Base-by-base conservation (phyloP, 2,797 vertebrate genomes). In the Prionace glauca region DNA sequence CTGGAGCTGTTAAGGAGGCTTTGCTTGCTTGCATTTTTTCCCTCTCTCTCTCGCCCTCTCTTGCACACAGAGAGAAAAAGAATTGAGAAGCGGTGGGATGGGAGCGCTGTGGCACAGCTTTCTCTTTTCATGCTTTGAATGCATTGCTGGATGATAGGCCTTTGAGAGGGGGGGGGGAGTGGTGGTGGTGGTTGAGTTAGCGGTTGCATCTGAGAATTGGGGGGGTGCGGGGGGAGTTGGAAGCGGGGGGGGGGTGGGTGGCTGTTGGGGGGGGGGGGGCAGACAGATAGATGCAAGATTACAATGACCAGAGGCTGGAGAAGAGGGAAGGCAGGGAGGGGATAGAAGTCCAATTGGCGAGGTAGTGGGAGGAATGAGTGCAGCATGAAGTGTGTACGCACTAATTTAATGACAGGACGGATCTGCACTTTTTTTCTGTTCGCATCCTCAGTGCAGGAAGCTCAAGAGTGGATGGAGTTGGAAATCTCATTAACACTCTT, bases 141-240 rank as follows among this genome's bases (percentile, higher is more conserved):
- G 92, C 92, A 94, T 94, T 94, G 92, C 92, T 69, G 45, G 67
- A 45, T 94, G 24, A 94, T 94, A 94, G 93, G 93, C 93, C 93
- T 94, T 94, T 50, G 29, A 26, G 45, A 50, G 3, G 36, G 24
- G 3, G 18, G 71, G 69, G 69, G 69, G 5, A n/a, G n/a, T n/a
- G n/a, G 22, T 4, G 71, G 71, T 24, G 26, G 50, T 36, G 26
- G 67, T 69, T 16, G 93, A 74, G 69, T 72, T 94, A 74, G 93
- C 67, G 71, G 93, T 74, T 94, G 93, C 41, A 56, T 94, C 69
- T 45, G 69, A 74, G 26, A 56, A 56, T 56, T 56, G 50, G 50
- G 5, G 50, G 5, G 5, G 41, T 0, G 41, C n/a, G 50, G 50
- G 50, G 50, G 45, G 45, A 50, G 45, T 3, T 50, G 45, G 45